Evolutionary conservation across 2,888 invertebrate species (phyloP).

Genomic region (Pherbina coryleti): DNA sequence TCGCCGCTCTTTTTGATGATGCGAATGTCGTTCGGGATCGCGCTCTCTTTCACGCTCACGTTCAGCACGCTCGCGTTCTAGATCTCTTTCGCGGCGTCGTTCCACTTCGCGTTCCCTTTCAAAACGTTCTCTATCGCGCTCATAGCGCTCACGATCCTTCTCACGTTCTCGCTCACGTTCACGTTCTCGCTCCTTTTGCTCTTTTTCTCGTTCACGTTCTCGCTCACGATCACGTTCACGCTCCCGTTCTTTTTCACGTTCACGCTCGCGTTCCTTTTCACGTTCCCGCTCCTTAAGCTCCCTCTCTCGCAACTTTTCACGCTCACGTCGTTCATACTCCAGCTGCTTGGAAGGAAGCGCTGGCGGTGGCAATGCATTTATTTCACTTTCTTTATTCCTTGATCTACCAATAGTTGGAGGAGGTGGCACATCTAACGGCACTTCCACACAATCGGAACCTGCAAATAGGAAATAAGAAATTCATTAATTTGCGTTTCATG

Average conservation of each 20-base stretch:
- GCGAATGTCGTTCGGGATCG: constrained; percentile 46
- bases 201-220: constrained; percentile 45
- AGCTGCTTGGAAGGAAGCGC: constrained; percentile 58
- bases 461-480: constrained; percentile 48
- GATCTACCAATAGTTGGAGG: constrained; percentile 40
- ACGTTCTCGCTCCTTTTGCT: constrained; percentile 34
- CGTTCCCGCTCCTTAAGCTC: constrained; percentile 45
- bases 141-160: constrained; percentile 44
- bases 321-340: constrained; percentile 54
- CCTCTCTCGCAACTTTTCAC: constrained; percentile 48
- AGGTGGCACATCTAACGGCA: constrained; percentile 61
- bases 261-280: constrained; percentile 47
- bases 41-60: constrained; percentile 48
- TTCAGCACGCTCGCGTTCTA: constrained; percentile 43
- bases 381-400: constrained; percentile 42
- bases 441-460: constrained; percentile 70
- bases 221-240: constrained; percentile 46
- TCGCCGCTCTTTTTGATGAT: constrained; percentile 42
- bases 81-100: constrained; percentile 42
- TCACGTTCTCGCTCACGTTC: constrained; percentile 49
- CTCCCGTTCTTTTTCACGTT: constrained; percentile 40
- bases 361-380: constrained; percentile 57
- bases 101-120: constrained; percentile 48
- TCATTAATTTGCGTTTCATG: not conserved
- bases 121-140: constrained; percentile 45